These are phyloP conservation scores for Halisarca cf. caerulea DNA, from an alignment of 37 sponge, comb jelly and placozoan species.

Conservation along the genomic window DNA sequence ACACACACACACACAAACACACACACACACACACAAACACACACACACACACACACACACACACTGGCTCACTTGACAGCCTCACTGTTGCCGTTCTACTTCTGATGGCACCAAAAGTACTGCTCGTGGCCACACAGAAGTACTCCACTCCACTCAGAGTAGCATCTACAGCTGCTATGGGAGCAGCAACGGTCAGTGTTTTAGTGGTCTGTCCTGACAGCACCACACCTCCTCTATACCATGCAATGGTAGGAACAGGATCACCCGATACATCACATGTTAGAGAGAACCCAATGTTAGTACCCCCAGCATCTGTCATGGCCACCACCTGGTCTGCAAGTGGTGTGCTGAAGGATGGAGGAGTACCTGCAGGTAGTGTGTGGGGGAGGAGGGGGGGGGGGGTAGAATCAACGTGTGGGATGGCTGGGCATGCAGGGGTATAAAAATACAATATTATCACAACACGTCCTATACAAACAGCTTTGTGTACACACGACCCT, in stretches of 20 bases:
- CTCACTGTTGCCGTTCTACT: slow-evolving; percentile 36
- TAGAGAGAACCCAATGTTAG: background rate
- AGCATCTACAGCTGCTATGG: slow-evolving; percentile 16
- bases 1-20: too few relatives aligned
- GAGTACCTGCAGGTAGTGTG: background rate
- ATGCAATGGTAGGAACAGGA: slow-evolving; percentile 43
- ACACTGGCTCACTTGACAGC: slow-evolving; percentile 51
- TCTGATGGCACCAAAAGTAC: slow-evolving; percentile 47
- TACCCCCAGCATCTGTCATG: background rate
- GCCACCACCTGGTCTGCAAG: slow-evolving; percentile 24
- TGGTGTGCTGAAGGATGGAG: background rate
- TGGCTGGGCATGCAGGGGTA: too few relatives aligned
- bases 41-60: too few relatives aligned
- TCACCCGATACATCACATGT: slow-evolving; percentile 40
- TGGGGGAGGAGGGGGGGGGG: background rate
- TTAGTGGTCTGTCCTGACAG: background rate
- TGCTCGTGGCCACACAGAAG: slow-evolving; percentile 42
- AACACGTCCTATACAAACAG: too few relatives aligned
- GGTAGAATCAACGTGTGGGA: too few relatives aligned
- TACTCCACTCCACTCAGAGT: slow-evolving; percentile 37
- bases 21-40: too few relatives aligned
- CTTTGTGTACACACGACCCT: too few relatives aligned
- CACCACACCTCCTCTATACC: slow-evolving; percentile 24
- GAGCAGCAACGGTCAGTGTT: too few relatives aligned
- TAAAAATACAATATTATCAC: too few relatives aligned